Evolutionary conservation across 1,140 invertebrate species (phyloP), one percentile per base, ranked within the genome.

Genomic region (Myzus persicae): DNA sequence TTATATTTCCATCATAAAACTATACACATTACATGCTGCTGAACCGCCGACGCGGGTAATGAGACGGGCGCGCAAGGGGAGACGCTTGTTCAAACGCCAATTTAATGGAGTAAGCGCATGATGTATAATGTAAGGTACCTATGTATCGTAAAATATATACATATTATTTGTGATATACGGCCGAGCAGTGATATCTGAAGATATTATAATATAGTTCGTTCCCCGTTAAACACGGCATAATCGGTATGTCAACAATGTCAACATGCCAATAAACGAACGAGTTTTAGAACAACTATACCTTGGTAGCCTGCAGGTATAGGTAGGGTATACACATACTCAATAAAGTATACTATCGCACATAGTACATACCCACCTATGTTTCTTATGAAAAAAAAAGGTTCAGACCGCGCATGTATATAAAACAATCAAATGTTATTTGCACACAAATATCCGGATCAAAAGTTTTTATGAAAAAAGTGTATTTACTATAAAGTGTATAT

Each of bases 1-100:
- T 89, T 89, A 89, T 89, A 54, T 89, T 89, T 89, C 46, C 88
- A 51, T 89, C 87, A 26, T 89, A 89, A 51, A 51, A 51, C n/a
- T n/a, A 87, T 42, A n/a, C 40, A 82, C 38, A 38, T 82, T 82
- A 82, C 42, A 85, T 88, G 38, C 44, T 48, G 44, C 85, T 36
- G 44, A 89, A 89, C 46, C 87, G 18, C 44, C 36, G 87, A 51
- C 36, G 87, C 46, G 87, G n/a, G 87, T 89, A 89, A 89, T 51
- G 87, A 51, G 87, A 87, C 18, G 9, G 31, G 44, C 42, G 46
- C 87, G 51, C 87, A 31, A 48, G 46, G 85, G 85, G 44, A 88
- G 24, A 88, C 42, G 85, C 44, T 48, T 46, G 44, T 88, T 46
- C 85, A 48, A 88, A 48, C 44, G 85, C 85, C 85, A 48, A 48